Evolutionary conservation across 2,797 vertebrate genomes (phyloP).

Genomic region (Cuculus canorus): DNA sequence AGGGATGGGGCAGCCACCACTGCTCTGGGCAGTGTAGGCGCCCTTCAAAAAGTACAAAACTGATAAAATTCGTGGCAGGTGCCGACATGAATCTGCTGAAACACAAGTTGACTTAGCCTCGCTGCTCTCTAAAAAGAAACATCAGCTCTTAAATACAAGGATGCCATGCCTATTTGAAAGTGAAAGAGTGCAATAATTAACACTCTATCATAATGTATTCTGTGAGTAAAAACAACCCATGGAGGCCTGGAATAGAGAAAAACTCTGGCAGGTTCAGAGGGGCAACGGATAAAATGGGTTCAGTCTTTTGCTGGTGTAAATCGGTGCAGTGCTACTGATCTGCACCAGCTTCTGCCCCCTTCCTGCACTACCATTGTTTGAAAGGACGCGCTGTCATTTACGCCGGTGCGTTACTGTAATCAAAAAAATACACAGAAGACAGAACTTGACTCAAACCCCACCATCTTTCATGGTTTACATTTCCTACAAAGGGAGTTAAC

Average conservation of each 20-base stretch:
- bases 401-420: constrained; percentile 56
- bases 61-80: neutral
- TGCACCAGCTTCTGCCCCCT: constrained; percentile 15
- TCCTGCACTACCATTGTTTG: constrained; percentile 11
- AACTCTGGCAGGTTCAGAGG: neutral
- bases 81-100: neutral
- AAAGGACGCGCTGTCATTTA: constrained; percentile 37
- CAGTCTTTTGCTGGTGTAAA: neutral
- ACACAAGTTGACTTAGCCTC: neutral
- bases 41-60: neutral
- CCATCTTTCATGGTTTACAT: constrained; percentile 62
- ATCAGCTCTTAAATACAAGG: neutral
- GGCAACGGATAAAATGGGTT: neutral
- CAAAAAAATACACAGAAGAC: constrained; percentile 69
- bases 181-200: neutral
- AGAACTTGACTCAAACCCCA: constrained; percentile 54
- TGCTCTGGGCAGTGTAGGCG: too few relatives aligned
- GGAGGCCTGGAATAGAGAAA: neutral
- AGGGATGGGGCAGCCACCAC: too few relatives aligned
- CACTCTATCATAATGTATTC: neutral
- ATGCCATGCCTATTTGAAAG: neutral
- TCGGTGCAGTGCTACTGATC: neutral
- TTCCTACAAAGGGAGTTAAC: constrained; percentile 70
- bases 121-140: neutral
- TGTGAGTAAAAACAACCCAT: neutral